These are phyloP conservation scores for Diplosoma virens DNA, from an alignment of 23 tunicate species.

Conservation along the genomic window DNA sequence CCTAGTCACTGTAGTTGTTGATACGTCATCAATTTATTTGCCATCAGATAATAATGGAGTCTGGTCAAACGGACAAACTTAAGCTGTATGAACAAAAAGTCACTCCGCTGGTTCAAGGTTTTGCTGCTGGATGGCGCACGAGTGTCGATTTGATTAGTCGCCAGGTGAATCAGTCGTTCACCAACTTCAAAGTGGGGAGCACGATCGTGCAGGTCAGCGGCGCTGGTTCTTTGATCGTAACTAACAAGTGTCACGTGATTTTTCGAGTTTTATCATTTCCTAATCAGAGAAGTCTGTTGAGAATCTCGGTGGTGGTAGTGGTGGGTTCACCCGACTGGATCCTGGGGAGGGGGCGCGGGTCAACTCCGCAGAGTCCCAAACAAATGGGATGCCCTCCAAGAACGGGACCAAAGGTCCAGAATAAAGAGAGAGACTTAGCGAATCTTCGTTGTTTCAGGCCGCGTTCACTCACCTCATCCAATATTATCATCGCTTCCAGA, in stretches of 20 bases:
- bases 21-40: too few relatives aligned
- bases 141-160: conserved; percentile 79
- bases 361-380: too few relatives aligned
- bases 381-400: too few relatives aligned
- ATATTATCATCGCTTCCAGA: conserved; percentile 88
- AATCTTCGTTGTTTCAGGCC: conserved; percentile 34
- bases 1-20: too few relatives aligned
- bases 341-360: too few relatives aligned
- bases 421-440: neutral
- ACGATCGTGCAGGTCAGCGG: conserved; percentile 68
- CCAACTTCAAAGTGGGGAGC: conserved; percentile 93
- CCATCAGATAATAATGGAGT: conserved; percentile 53
- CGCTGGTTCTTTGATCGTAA: too few relatives aligned
- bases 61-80: conserved; percentile 68
- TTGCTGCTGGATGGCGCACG: conserved; percentile 92
- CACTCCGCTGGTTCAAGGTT: conserved; percentile 78
- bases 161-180: conserved; percentile 78
- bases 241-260: too few relatives aligned
- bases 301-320: too few relatives aligned
- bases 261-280: too few relatives aligned
- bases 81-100: conserved; percentile 58
- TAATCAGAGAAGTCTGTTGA: too few relatives aligned
- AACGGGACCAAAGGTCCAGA: too few relatives aligned
- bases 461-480: conserved; percentile 86
- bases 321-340: too few relatives aligned